Percentiles rank a stretch among this genome's conserved stretches.
Evolutionary conservation across 2,797 vertebrate genomes (phyloP).

Genomic region (Dermochelys coriacea): DNA sequence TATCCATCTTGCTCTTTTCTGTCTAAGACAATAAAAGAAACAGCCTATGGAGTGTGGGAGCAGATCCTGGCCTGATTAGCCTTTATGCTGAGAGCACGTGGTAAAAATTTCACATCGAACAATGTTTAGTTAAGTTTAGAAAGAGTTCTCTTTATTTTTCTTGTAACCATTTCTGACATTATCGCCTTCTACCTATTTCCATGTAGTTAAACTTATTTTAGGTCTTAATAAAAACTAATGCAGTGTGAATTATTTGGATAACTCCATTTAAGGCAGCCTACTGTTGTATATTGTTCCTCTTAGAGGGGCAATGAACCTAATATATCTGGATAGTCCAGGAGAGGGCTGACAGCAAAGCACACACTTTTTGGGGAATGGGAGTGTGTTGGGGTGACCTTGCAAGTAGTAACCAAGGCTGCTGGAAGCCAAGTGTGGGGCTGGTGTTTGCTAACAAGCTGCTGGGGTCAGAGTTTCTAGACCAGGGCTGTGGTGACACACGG

Average conservation of each 20-base stretch:
- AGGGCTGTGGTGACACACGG: neutral
- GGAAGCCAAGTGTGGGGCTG: neutral
- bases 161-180: too few relatives aligned
- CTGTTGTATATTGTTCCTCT: neutral
- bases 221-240: too few relatives aligned
- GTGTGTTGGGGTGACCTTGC: neutral
- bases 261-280: neutral
- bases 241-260: neutral
- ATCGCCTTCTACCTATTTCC: too few relatives aligned
- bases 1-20: neutral
- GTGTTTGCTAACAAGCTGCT: neutral
- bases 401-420: neutral
- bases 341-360: neutral
- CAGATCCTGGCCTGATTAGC: neutral
- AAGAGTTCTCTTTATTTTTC: neutral
- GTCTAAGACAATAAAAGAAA: neutral
- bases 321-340: neutral
- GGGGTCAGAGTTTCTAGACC: neutral
- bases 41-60: neutral
- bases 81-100: neutral
- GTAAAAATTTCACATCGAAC: neutral
- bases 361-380: neutral
- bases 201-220: too few relatives aligned
- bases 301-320: neutral
- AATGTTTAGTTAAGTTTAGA: neutral